Base-by-base conservation (phyloP, 2,888 invertebrate species). In the Desoria tigrina region DNA sequence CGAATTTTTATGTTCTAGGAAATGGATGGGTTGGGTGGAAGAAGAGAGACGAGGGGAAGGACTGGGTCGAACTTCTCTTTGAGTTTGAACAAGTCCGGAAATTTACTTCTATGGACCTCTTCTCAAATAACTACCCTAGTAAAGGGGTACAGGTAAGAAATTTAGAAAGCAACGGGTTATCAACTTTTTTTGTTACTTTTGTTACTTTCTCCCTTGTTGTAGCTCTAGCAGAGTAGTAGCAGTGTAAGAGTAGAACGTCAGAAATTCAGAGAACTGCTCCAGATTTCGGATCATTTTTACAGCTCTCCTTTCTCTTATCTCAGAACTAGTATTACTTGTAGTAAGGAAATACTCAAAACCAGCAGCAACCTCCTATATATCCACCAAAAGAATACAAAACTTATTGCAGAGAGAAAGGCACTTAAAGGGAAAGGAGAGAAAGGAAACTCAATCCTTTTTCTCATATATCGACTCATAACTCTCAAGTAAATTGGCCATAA, bases 1-100 rank as follows among this genome's bases (percentile, higher is more conserved):
- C 57, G 27, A 57, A 57, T 65, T 65, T 57, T 59, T 23, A 74
- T 72, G 70, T 79, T 81, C 23, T 78, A 86, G 89, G 89, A 66
- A 89, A 89, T 79, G 90, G 90, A 80, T 92, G 91, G 91, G 86
- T 92, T 57, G 91, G 91, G 59, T 92, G 91, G 91, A 83, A 86
- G 77, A 88, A 87, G 77, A 87, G 88, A 78, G 81, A 83, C 63
- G 85, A 83, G 49, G 82, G 85, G 80, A 86, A 86, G 57, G 84
- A 84, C 74, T 87, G 87, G 18, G 84, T 92, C 37, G 88, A 89
- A 80, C 85, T 92, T 67, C 83, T 86, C 53, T 91, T 91, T 80
- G 88, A 89, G 80, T 92, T 92, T 81, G 90, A 69, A 39, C 49
- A 65, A 28, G 85, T 87, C 59, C 83, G 90, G 66, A 90, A 90